These are phyloP conservation scores for Pelusios castaneus DNA, from an alignment of 2,113 vertebrate genomes.

Conservation along the genomic window DNA sequence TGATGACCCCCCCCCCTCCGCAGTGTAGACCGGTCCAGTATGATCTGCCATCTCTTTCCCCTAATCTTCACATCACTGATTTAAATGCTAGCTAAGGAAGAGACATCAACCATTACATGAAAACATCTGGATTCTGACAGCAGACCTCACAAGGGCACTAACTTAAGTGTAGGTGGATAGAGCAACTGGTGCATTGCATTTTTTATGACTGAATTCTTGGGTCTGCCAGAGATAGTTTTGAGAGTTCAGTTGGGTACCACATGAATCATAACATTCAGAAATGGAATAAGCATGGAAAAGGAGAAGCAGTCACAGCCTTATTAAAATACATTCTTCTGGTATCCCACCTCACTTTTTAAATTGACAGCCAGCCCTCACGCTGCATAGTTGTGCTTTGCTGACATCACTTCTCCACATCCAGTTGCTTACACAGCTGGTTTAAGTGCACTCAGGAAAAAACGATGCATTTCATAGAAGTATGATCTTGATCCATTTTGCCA, in stretches of 20 bases:
- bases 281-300: not conserved
- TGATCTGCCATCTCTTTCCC: not conserved
- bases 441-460: not conserved
- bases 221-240: accelerated
- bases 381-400: not conserved
- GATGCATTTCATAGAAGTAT: constrained; percentile 12
- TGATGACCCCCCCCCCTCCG: too few species aligned
- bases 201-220: not conserved
- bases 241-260: not conserved
- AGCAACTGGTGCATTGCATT: not conserved
- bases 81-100: not conserved
- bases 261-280: not conserved
- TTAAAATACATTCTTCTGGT: not conserved
- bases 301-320: not conserved
- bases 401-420: not conserved
- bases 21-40: not conserved
- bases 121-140: not conserved
- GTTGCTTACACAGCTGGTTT: constrained; percentile 49
- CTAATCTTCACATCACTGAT: not conserved
- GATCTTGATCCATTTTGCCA: not conserved
- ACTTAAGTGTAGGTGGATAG: not conserved
- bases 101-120: not conserved
- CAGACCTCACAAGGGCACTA: not conserved
- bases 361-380: not conserved
- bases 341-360: not conserved